Evolutionary conservation across 2,797 vertebrate species (phyloP).

Genomic region (Hozukius guyotensis): DNA sequence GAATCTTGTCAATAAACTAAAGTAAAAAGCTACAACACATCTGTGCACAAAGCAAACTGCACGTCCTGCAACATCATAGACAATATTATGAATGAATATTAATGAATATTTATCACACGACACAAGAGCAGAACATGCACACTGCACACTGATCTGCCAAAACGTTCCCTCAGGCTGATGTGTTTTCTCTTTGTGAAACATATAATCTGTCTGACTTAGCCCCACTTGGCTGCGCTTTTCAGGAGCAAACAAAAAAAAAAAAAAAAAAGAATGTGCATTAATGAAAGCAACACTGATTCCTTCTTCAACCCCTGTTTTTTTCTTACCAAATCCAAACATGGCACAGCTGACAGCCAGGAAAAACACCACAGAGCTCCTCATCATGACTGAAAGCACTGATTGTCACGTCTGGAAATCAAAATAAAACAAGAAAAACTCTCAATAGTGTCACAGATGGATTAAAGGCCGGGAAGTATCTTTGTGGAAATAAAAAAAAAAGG

Average conservation of each 20-base stretch:
- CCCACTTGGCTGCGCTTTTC: slow-evolving; percentile 20
- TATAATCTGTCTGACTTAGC: slow-evolving; percentile 28
- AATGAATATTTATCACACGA: slow-evolving; percentile 32
- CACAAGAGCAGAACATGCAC: slow-evolving; percentile 8
- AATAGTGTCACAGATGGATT: slow-evolving; percentile 10
- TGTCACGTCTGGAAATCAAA: slow-evolving; percentile 26
- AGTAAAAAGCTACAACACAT: neutral
- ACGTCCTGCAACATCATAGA: neutral
- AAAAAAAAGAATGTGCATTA: neutral
- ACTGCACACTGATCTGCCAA: slow-evolving; percentile 31
- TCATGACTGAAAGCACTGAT: slow-evolving; percentile 14
- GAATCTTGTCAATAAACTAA: slow-evolving; percentile 1
- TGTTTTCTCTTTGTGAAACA: slow-evolving; percentile 29
- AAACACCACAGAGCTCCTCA: slow-evolving; percentile 49
- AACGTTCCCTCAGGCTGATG: slow-evolving; percentile 37
- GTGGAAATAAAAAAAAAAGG: neutral
- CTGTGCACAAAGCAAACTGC: neutral
- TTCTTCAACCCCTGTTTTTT: slow-evolving; percentile 1
- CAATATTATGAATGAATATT: slow-evolving; percentile 31
- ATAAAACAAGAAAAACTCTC: neutral
- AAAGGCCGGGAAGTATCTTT: slow-evolving; percentile 8
- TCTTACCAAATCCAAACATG: slow-evolving; percentile 60
- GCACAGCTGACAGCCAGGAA: slow-evolving; percentile 51
- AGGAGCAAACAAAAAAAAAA: neutral
- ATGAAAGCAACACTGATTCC: slow-evolving; percentile 24